Conservation (phyloP, 1,140 invertebrate species). For the Drosophila mayri region DNA sequence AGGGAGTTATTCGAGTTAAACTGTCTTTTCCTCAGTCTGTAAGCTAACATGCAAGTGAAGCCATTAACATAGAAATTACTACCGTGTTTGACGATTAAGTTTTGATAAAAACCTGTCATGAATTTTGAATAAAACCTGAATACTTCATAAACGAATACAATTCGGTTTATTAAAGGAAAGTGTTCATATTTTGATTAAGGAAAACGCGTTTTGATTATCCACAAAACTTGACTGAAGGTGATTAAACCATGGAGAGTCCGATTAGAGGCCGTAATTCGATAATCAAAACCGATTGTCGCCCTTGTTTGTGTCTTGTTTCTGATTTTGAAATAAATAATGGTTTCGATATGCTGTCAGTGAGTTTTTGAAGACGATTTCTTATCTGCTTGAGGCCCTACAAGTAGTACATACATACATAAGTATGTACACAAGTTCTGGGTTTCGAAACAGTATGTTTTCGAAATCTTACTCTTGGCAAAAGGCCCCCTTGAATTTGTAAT, state of each 20-base stretch:
- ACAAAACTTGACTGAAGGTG: background rate
- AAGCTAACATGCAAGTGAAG: background rate
- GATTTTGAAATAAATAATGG: conserved; percentile 18
- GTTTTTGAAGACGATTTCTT: conserved; percentile 11
- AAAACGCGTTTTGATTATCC: conserved; percentile 6
- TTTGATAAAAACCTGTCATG: conserved; percentile 9
- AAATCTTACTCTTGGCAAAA: conserved; percentile 2
- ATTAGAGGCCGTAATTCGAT: conserved; percentile 8
- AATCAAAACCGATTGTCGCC: conserved; percentile 4
- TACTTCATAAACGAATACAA: background rate
- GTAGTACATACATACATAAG: background rate
- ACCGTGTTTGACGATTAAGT: conserved; percentile 24
- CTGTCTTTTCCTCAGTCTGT: conserved; percentile 3
- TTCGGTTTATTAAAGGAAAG: background rate
- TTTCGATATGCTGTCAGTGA: conserved; percentile 12
- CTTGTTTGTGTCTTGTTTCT: background rate
- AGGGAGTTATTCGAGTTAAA: background rate
- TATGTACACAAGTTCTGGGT: conserved; percentile 1
- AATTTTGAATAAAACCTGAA: conserved; percentile 18
- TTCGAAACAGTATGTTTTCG: conserved; percentile 14
- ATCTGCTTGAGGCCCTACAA: background rate
- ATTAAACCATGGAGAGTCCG: background rate
- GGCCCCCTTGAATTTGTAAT: conserved; percentile 7
- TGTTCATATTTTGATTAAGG: background rate
- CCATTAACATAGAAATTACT: conserved; percentile 14